Base-by-base conservation (phyloP, 2,797 vertebrate species). In the Acestrorhynchus altus region DNA sequence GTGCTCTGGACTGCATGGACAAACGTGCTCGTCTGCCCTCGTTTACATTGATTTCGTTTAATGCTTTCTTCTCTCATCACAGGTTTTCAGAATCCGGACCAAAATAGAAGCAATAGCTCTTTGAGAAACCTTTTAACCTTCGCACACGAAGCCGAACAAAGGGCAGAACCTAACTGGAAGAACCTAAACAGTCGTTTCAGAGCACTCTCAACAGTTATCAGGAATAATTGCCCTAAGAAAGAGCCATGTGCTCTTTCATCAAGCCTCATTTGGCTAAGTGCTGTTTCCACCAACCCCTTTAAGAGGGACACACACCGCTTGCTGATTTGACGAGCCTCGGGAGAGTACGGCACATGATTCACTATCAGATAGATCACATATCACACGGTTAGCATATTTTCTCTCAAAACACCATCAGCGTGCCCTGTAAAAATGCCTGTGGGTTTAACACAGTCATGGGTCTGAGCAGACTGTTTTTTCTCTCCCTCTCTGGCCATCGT, bases 41-140 rank as follows among this genome's bases (percentile, higher is more conserved):
- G 89, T 93, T 91, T 90, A 47, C 57, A 89, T 86, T 90, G 90
- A 92, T 92, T 92, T 91, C 89, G 86, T 87, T 90, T 89, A 90
- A 75, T 81, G 59, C 81, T 83, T 85, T 86, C 89, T 90, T 86
- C 89, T 90, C 89, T 91, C 89, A 91, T 91, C 87, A 91, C 86
- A 89, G 80, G 84, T 87, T 90, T 90, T 88, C 83, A 90, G 83
- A 81, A 81, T 7, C 26, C 18, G 15, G 42, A 56, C 59, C 18
- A n/a, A 54, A 46, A 66, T 47, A 60, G 40, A 67, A 71, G 1
- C 0, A 7, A 54, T 22, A 22, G 59, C 42, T 3, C 11, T 20
- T 12, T 26, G 4, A 20, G 47, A 44, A 39, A 18, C 61, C n/a
- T 77, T 77, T 60, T 71, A 44, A 31, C 31, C 16, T 40, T 77